These are phyloP conservation scores for Morpho achilles DNA, from an alignment of 2,888 invertebrate genomes.

Conservation along the genomic window DNA sequence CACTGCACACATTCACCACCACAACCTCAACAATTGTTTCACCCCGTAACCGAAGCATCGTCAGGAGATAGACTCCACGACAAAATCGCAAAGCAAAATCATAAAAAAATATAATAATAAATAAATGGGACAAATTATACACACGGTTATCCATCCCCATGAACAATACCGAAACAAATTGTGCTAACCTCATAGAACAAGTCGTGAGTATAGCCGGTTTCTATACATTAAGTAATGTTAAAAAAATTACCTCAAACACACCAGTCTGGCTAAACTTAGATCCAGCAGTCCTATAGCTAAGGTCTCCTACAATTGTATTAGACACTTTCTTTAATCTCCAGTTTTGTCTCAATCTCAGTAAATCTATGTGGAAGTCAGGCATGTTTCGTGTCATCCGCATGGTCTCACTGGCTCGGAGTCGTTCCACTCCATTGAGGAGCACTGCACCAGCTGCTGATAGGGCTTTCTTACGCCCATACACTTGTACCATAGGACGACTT, in stretches of 20 bases:
- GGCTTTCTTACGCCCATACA: slow-evolving; percentile 96
- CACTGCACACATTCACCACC: too few relatives aligned
- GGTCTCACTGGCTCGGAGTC: slow-evolving; percentile 89
- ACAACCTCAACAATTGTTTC: too few relatives aligned
- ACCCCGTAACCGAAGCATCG: too few relatives aligned
- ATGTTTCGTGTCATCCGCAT: slow-evolving; percentile 85
- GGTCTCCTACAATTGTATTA: slow-evolving; percentile 95
- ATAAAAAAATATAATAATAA: too few relatives aligned
- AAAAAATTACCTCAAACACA: slow-evolving; percentile 88
- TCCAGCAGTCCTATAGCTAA: slow-evolving; percentile 97
- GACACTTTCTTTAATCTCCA: slow-evolving; percentile 98
- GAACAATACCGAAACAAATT: too few relatives aligned
- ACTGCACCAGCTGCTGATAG: slow-evolving; percentile 92
- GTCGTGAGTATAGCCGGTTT: too few relatives aligned
- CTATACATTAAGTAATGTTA: not conserved
- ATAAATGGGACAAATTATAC: too few relatives aligned
- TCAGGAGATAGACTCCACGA: too few relatives aligned
- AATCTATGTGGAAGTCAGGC: slow-evolving; percentile 95
- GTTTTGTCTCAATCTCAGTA: slow-evolving; percentile 92
- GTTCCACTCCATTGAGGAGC: slow-evolving; percentile 90
- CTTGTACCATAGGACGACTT: slow-evolving; percentile 91
- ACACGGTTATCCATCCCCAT: too few relatives aligned
- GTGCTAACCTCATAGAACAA: too few relatives aligned
- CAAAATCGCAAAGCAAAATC: too few relatives aligned
- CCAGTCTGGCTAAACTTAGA: slow-evolving; percentile 96